Evolutionary conservation across 2,113 vertebrate genomes (phyloP), one percentile per base, ranked within the genome.

Genomic region (Rattus norvegicus): DNA sequence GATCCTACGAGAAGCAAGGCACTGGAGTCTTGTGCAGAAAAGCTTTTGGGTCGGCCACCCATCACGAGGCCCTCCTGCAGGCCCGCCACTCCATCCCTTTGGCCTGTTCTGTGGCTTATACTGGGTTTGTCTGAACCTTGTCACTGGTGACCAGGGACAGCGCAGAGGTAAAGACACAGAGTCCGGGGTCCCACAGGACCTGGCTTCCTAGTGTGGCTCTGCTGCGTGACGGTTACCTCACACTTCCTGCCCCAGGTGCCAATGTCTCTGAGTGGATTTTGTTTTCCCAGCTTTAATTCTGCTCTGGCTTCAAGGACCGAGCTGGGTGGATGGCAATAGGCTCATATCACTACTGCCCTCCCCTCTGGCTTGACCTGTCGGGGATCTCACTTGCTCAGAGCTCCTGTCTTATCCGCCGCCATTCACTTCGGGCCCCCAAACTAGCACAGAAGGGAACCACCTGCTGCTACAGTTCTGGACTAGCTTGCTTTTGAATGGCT

Each of bases 1-100:
- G 97, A 99, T 99, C 98, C 99, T 99, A 93, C 39, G 92, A 72
- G 59, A 96, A 73, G 95, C 0, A 26, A 0, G n/a, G 13, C 69
- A 92, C 49, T 49, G 72, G 13, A 24, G n/a, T 56, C 54, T 63
- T 33, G 33, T 70, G 61, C 63, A 86, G 12, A 69, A 63, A 47
- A 56, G 56, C 47, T 39, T 91, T 52, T 8, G 0, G 73, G 59
- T 39, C 39, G 79, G 52, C 54, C 33, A 6, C 79, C 75, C 3
- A 0, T 5, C 1, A 3, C 19, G 22, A 72, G 69, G 59, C 30
- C 56, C 61, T 33, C 56, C 49, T n/a, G 36, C 20, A 59, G 11
- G 75, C 61, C 79, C 1, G 0, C 11, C 1, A 26, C 59, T 63
- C 77, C 76, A 76, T 84, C 33, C 81, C 59, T 17, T 19, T 2